A percentile compares a stretch with the other conserved stretches of the same genome.
phyloP scores from a whole-genome alignment of 2,113 vertebrate genomes.

The Leptobrachium leishanense region DNA sequence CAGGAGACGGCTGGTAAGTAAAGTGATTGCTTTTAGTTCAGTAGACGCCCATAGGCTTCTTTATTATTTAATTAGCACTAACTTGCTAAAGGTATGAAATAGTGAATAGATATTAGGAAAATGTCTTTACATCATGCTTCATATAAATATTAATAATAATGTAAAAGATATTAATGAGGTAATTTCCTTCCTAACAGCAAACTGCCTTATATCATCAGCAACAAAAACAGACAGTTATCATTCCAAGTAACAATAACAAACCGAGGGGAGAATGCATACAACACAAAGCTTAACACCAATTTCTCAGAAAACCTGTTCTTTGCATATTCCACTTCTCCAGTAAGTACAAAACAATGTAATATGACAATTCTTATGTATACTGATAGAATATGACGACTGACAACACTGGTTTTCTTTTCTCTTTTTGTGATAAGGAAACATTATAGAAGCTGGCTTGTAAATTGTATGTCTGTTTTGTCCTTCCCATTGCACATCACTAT shows the following conservation, averaged over 20 bases:
- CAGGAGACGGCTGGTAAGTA: too few species aligned
- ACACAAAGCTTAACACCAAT: constrained; percentile 69
- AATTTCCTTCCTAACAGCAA: constrained; percentile 69
- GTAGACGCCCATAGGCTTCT: too few species aligned
- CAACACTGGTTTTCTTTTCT: too few species aligned
- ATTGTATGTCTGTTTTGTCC: too few species aligned
- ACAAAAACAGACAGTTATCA: constrained; percentile 72
- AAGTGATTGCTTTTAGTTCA: too few species aligned
- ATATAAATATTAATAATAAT: neutral
- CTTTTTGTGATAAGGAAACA: too few species aligned
- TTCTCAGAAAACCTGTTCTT: constrained; percentile 87
- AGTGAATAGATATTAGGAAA: too few species aligned
- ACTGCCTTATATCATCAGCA: constrained; percentile 71
- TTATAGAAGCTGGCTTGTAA: too few species aligned
- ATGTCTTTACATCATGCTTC: neutral
- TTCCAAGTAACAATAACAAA: constrained; percentile 78
- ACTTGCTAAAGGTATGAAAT: neutral
- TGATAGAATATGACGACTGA: too few species aligned
- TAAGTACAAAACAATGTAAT: constrained; percentile 57
- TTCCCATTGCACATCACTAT: too few species aligned
- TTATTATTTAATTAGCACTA: neutral
- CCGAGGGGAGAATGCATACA: constrained; percentile 84
- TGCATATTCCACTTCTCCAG: constrained; percentile 72
- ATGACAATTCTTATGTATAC: too few species aligned
- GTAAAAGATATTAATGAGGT: neutral